Base-by-base conservation (phyloP, 2,797 vertebrate species). In the Sparidentex hasta region DNA sequence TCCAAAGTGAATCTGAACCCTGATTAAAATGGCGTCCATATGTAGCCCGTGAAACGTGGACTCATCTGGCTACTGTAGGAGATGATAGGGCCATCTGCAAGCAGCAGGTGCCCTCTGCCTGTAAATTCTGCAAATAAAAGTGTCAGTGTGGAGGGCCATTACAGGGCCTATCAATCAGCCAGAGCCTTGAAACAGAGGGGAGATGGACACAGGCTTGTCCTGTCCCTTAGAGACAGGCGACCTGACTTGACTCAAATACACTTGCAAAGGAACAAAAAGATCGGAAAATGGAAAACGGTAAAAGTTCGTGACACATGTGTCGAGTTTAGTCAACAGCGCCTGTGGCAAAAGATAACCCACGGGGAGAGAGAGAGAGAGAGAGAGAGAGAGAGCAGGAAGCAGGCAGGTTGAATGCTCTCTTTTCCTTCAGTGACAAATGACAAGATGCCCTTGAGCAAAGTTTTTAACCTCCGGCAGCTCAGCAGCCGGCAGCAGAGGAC, bases 61-160 rank as follows among this genome's bases (percentile, higher is more conserved):
- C 63, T 80, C 64, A 64, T 84, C 70, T 69, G 74, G 29, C 75
- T 65, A 75, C 74, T 56, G 68, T 25, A 21, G 48, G 77, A 80
- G 75, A 84, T 50, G 71, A 88, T 64, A 27, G 81, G 38, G 54
- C 74, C 90, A 87, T 88, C 80, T 86, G 86, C 65, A 77, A 65
- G 51, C 89, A 83, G 87, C 86, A 90, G 87, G 88, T 88, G 82
- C 71, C 79, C 71, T 62, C 57, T 18, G 74, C 71, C 84, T 78
- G 72, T 87, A 91, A 89, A 90, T 89, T 70, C 76, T 81, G 71
- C 56, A 68, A 71, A 92, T 91, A 85, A 91, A 91, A 86, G 67
- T 78, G 86, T 78, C 86, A 82, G 70, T 54, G 69, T 81, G 68
- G 64, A 85, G 66, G 67, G 75, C 71, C 74, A 78, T 84, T 83